Evolutionary conservation across 2,113 vertebrate species (phyloP).

Genomic region (Dasyurus viverrinus): DNA sequence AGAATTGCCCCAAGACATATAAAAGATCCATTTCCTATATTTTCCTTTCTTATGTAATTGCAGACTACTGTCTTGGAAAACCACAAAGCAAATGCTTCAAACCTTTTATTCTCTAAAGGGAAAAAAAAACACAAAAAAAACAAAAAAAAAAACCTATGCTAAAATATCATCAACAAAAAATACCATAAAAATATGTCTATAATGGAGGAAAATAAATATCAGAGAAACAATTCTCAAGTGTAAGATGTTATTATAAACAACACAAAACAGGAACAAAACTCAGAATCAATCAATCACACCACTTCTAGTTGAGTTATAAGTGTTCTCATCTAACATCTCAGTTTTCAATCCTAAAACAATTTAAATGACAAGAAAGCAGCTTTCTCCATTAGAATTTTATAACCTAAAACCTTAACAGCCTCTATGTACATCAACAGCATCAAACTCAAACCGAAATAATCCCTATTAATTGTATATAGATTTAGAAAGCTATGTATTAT

Average conservation of each 20-base stretch:
- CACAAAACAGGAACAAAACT: constrained; percentile 1
- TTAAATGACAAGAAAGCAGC: not conserved
- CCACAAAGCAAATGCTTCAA: not conserved
- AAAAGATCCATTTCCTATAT: not conserved
- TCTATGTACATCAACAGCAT: not conserved
- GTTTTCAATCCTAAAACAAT: not conserved
- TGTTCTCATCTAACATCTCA: not conserved
- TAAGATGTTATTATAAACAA: not conserved
- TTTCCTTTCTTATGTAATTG: not conserved
- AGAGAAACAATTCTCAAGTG: not conserved
- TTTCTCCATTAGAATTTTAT: not conserved
- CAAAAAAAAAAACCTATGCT: not conserved
- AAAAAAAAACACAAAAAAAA: no score
- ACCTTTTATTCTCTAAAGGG: not conserved
- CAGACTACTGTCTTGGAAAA: not conserved
- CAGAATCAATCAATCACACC: not conserved
- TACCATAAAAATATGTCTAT: not conserved
- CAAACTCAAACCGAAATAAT: not conserved
- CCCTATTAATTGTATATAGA: not conserved
- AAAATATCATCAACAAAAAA: not conserved
- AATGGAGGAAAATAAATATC: not conserved
- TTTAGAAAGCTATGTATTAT: not conserved
- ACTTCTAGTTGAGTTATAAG: not conserved
- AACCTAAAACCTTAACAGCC: not conserved
- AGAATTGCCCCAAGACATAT: not conserved